Conservation (phyloP, 2,113 vertebrate species). For the Strix uralensis region DNA sequence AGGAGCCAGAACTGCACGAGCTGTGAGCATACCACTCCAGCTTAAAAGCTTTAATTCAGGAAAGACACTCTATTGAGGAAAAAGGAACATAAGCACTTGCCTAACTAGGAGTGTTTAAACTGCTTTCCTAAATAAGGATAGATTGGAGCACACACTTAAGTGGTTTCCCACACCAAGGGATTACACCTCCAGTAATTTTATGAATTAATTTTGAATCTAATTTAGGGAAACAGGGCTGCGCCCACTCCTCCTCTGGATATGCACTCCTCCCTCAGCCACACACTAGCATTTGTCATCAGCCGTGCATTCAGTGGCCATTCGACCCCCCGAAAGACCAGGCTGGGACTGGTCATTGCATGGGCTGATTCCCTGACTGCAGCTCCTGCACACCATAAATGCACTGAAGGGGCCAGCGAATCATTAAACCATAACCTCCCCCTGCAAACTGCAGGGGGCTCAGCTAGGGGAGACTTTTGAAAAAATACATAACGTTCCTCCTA, state of each 20-base stretch:
- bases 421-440: not conserved
- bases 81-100: not conserved
- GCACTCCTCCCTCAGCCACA: not conserved
- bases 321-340: not conserved
- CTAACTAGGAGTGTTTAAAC: not conserved
- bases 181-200: not conserved
- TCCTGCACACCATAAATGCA: not conserved
- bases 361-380: not conserved
- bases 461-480: not conserved
- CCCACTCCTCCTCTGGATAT: not conserved
- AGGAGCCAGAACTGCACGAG: not conserved
- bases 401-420: not conserved
- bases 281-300: not conserved
- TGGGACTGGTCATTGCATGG: not conserved
- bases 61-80: not conserved
- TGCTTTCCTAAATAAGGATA: not conserved
- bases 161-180: not conserved
- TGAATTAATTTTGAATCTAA: not conserved
- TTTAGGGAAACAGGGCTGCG: not conserved
- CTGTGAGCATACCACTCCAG: not conserved
- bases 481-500: not conserved
- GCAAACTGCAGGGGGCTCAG: not conserved
- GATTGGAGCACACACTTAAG: not conserved
- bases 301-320: accelerated
- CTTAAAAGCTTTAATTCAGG: constrained; percentile 39